Base-by-base conservation (phyloP, 2,797 vertebrate genomes). In the Siniperca obscura region DNA sequence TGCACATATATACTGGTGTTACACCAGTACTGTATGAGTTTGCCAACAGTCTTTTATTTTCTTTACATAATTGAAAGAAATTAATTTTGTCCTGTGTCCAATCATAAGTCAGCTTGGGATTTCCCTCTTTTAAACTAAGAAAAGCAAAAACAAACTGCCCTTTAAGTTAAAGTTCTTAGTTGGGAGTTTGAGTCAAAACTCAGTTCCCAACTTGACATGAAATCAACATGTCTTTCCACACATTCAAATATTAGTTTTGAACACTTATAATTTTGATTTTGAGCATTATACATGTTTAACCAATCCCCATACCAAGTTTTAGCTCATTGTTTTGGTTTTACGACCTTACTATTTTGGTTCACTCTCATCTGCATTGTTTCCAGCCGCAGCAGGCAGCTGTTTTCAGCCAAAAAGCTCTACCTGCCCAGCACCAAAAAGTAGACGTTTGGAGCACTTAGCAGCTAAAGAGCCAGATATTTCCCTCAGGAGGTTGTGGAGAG, bases 251-350 rank as follows among this genome's bases (percentile, higher is more conserved):
- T 30, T 22, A 46, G 19, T 46, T 70, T 21, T 50, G 17, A 53
- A 69, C 25, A 44, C n/a, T 38, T 52, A 21, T 16, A 42, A 64
- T 64, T 27, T 22, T 2, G 12, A 53, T 53, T 38, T 52, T 62
- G 17, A 14, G 14, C 21, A 16, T 42, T 42, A 17, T 3, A 61
- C 6, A 1, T 62, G 2, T 70, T 50, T 25, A 62, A 30, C 30
- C 14, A 61, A 50, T 50, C 21, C 27, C 36, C n/a, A 22, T 52
- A 68, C 30, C 19, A 3, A 22, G 30, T 27, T 36, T 66, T 19
- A 3, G 25, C 25, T 66, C 22, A 56, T 42, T 64, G n/a, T 55
- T 55, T 65, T 65, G 4, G 36, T 67, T 67, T 76, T 57, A 27
- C 11, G 10, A 34, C 57, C 30, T 42, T 34, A 16, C 12, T n/a